Evolutionary conservation across 2,888 invertebrate genomes (phyloP).

Genomic region (Eudasyphora cyanicolor): DNA sequence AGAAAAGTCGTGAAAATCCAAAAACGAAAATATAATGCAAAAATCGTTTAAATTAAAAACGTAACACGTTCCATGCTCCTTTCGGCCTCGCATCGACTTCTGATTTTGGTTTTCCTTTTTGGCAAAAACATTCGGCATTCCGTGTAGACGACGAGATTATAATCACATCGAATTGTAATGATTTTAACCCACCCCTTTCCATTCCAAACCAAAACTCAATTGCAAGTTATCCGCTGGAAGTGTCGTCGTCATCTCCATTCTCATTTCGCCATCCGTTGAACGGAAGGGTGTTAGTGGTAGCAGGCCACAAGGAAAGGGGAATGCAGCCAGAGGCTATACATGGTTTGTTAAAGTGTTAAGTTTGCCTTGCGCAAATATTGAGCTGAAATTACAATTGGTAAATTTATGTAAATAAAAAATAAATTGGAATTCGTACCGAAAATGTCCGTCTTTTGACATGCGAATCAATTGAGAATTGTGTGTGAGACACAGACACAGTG

Average conservation of each 20-base stretch:
- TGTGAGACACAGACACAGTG: neutral
- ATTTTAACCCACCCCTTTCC: constrained; percentile 36
- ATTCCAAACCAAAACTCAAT: too few species aligned
- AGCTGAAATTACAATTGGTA: constrained; percentile 56
- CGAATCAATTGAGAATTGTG: neutral
- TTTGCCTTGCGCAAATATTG: constrained; percentile 57
- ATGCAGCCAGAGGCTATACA: neutral
- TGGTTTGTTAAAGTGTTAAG: constrained; percentile 58
- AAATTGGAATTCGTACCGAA: constrained; percentile 58
- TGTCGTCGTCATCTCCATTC: neutral
- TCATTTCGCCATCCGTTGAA: neutral
- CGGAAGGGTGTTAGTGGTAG: neutral
- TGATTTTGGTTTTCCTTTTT: neutral
- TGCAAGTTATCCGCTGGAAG: neutral
- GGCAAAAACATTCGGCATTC: neutral
- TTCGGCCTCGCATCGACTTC: neutral
- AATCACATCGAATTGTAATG: constrained; percentile 56
- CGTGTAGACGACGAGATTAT: constrained; percentile 47
- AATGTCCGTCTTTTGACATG: neutral
- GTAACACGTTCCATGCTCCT: constrained; percentile 62
- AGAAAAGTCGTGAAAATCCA: constrained; percentile 7
- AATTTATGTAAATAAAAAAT: constrained; percentile 65
- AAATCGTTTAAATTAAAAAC: constrained; percentile 65
- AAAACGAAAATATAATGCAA: constrained; percentile 34
- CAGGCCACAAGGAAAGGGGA: neutral